These are phyloP conservation scores for Caenorhabditis drosophilae DNA, from an alignment of 2,888 invertebrate species.

Conservation along the genomic window DNA sequence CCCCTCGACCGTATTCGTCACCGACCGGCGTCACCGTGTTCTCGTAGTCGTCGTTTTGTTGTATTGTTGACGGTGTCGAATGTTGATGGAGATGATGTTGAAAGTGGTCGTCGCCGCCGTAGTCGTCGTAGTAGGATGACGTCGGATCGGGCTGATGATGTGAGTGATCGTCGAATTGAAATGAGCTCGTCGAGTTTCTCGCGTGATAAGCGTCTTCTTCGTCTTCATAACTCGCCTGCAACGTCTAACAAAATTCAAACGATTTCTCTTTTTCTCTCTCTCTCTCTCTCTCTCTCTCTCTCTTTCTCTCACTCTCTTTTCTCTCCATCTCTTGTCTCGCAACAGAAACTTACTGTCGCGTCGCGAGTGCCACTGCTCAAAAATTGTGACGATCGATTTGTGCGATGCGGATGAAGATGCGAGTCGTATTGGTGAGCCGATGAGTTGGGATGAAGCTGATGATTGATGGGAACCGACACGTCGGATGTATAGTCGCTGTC, in stretches of 20 bases:
- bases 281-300: too few relatives aligned
- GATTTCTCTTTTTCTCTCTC: too few relatives aligned
- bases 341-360: conserved; percentile 35
- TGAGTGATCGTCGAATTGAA: conserved; percentile 10
- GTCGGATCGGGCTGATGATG: conserved; percentile 14
- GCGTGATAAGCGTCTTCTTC: conserved; percentile 61
- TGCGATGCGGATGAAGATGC: conserved; percentile 61
- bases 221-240: conserved; percentile 62
- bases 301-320: too few relatives aligned
- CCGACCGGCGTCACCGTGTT: conserved; percentile 38
- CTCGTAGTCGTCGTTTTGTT: conserved; percentile 10
- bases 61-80: background rate
- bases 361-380: conserved; percentile 34
- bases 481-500: conserved; percentile 96
- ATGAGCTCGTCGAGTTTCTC: conserved; percentile 15
- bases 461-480: conserved; percentile 81
- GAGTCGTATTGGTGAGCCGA: conserved; percentile 81
- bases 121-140: conserved; percentile 28
- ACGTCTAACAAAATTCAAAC: too few relatives aligned
- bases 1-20: conserved; percentile 12
- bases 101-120: conserved; percentile 4
- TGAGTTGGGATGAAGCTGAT: conserved; percentile 80
- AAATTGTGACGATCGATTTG: conserved; percentile 25
- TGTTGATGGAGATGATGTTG: background rate
- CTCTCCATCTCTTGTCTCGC: too few relatives aligned